Conservation (phyloP, 2,113 vertebrate species). For the Plotosus lineatus region DNA sequence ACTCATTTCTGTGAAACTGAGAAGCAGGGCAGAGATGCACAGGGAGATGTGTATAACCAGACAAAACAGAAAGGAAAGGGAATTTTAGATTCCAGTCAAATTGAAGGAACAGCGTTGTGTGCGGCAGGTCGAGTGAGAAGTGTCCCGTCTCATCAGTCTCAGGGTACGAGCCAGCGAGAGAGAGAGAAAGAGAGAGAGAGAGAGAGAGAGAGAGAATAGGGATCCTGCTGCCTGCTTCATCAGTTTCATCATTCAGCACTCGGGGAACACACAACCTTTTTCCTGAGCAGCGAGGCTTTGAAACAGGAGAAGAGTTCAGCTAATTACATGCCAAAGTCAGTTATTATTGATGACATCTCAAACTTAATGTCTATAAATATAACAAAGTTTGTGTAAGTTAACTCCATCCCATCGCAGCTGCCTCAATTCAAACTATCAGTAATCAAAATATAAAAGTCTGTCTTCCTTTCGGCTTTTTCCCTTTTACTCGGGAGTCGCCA, state of each 20-base stretch:
- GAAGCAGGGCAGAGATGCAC: conserved; percentile 68
- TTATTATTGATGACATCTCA: conserved; percentile 25
- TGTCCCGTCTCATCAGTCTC: conserved; percentile 26
- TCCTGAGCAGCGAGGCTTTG: background rate
- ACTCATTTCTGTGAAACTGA: conserved; percentile 77
- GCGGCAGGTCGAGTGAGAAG: conserved; percentile 51
- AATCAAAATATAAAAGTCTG: too few relatives aligned
- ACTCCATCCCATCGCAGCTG: background rate
- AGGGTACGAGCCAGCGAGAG: background rate
- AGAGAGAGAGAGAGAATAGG: conserved; percentile 8
- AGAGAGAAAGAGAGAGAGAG: conserved; percentile 8
- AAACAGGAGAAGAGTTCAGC: conserved; percentile 20
- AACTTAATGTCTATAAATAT: background rate
- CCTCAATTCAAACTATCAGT: background rate
- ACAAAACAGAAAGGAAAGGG: conserved; percentile 57
- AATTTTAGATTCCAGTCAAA: conserved; percentile 61
- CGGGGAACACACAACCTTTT: background rate
- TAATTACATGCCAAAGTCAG: conserved; percentile 10
- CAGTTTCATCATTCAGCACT: conserved; percentile 32
- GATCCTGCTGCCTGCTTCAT: conserved; percentile 30
- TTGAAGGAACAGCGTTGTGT: conserved; percentile 58
- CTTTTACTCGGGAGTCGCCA: too few relatives aligned
- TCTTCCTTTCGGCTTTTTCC: too few relatives aligned
- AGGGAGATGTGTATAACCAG: conserved; percentile 52
- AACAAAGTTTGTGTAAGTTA: conserved; percentile 28